Evolutionary conservation across 2,797 vertebrate genomes (phyloP).

Genomic region (Premnoplex brunnescens): DNA sequence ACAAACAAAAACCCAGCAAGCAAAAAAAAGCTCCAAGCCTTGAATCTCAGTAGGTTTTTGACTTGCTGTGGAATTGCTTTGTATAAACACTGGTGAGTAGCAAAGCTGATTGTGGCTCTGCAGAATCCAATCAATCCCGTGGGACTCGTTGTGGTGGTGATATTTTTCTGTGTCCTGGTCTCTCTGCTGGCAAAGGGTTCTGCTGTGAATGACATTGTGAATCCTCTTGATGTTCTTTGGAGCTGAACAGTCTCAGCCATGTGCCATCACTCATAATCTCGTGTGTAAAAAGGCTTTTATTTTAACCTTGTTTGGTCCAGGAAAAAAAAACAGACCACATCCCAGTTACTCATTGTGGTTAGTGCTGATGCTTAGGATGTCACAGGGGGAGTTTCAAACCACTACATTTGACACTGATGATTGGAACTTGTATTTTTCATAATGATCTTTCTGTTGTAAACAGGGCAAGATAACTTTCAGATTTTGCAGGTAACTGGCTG

Average conservation of each 20-base stretch:
- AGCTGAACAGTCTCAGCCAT: background rate
- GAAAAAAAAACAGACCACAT: background rate
- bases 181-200: background rate
- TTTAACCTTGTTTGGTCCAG: constrained; percentile 46
- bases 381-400: constrained; percentile 31
- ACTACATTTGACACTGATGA: constrained; percentile 65
- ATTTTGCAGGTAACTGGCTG: background rate
- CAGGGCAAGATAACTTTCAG: background rate
- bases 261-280: background rate
- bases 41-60: background rate
- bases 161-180: background rate
- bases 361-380: constrained; percentile 23
- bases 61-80: background rate
- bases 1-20: background rate
- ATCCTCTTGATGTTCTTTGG: background rate
- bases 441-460: constrained; percentile 30
- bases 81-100: background rate
- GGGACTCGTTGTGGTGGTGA: background rate
- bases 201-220: background rate
- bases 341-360: constrained; percentile 11
- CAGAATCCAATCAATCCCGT: background rate
- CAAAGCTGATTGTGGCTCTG: background rate
- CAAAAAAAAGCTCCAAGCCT: fast-evolving
- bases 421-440: constrained; percentile 76
- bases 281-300: constrained; percentile 23